phyloP scores from a whole-genome alignment of 2,888 invertebrate species.

The Gymnoscelis rufifasciata region DNA sequence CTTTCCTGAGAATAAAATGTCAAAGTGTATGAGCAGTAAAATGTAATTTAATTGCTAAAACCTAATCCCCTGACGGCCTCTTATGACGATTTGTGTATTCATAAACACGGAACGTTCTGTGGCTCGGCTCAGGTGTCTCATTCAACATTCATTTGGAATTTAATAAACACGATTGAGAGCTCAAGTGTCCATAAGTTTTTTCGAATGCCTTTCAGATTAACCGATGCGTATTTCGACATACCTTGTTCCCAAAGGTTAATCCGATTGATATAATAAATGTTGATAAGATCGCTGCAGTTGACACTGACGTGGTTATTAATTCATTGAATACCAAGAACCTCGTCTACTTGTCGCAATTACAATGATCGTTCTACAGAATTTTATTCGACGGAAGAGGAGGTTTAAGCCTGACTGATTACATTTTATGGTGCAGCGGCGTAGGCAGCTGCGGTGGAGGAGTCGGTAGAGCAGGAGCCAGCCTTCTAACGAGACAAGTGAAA shows the following conservation, averaged over 20 bases:
- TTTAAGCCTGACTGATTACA: neutral
- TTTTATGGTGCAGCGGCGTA: neutral
- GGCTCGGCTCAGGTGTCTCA: conserved; percentile 9
- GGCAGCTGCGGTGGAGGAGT: neutral
- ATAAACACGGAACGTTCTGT: conserved; percentile 29
- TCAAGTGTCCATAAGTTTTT: neutral
- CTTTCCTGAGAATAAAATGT: conserved; percentile 8
- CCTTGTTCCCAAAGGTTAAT: conserved; percentile 9
- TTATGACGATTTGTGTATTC: conserved; percentile 42
- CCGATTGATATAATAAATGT: conserved; percentile 4
- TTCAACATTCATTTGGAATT: neutral
- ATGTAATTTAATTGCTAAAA: conserved; percentile 33
- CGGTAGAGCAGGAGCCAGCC: neutral
- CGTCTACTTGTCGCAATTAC: conserved; percentile 9
- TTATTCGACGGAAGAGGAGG: conserved; percentile 14
- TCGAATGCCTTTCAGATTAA: neutral
- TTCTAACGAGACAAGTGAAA: conserved; percentile 30
- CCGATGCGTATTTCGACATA: neutral
- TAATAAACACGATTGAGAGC: neutral
- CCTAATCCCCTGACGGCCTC: conserved; percentile 38
- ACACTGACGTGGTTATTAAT: conserved; percentile 8
- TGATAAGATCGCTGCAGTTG: conserved; percentile 13
- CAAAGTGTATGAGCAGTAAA: conserved; percentile 1
- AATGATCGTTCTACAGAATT: conserved; percentile 14
- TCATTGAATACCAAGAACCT: conserved; percentile 11